Conservation (phyloP, 2,113 vertebrate genomes). For the Microtus montanus region DNA sequence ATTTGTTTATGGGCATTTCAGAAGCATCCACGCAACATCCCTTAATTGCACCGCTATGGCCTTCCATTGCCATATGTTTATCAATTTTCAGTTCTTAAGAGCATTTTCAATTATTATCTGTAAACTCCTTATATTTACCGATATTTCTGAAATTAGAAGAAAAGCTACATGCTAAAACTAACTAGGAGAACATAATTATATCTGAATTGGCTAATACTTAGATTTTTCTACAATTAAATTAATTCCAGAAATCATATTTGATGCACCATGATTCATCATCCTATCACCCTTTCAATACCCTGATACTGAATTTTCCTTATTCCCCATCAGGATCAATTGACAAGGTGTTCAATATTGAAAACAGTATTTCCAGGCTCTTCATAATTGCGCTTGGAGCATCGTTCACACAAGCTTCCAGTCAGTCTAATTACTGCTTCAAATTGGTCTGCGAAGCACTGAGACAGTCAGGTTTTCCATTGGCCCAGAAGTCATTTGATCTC, state of each 20-base stretch:
- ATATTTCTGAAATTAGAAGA: slow-evolving; percentile 38
- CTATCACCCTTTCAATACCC: slow-evolving; percentile 15
- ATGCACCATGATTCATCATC: slow-evolving; percentile 42
- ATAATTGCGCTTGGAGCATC: slow-evolving; percentile 62
- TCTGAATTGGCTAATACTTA: neutral
- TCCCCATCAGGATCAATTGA: slow-evolving; percentile 1
- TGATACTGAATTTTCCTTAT: neutral
- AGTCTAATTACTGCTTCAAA: slow-evolving; percentile 80
- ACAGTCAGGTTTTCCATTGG: slow-evolving; percentile 69
- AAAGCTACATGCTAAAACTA: neutral
- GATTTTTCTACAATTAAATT: slow-evolving; percentile 40
- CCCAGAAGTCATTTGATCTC: slow-evolving; percentile 76
- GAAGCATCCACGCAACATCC: neutral
- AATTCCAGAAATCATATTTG: slow-evolving; percentile 44
- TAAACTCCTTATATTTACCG: slow-evolving; percentile 54
- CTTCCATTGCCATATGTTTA: neutral
- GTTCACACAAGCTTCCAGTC: slow-evolving; percentile 72
- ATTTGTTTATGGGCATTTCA: slow-evolving; percentile 59
- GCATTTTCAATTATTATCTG: slow-evolving; percentile 40
- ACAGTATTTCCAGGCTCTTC: slow-evolving; percentile 42
- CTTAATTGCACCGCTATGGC: slow-evolving; percentile 25
- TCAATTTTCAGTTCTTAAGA: slow-evolving; percentile 52
- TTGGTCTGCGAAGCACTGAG: slow-evolving; percentile 72
- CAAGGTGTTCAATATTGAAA: slow-evolving; percentile 4
- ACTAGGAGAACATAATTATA: neutral